Evolutionary conservation across 2,797 vertebrate species (phyloP).

Genomic region (Coilia nasus): DNA sequence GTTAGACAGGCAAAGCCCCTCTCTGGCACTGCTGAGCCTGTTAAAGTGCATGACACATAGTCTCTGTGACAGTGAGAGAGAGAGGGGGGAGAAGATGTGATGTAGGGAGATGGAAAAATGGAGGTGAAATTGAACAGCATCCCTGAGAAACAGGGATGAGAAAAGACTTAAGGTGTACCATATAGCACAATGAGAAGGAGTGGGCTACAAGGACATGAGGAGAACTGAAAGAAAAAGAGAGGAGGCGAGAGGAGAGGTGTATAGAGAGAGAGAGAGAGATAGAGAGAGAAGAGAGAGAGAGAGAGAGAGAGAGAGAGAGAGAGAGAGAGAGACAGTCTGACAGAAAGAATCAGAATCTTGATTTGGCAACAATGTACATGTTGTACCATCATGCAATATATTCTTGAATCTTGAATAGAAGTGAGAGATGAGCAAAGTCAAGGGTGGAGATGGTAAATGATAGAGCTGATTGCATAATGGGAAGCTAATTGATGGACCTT

Average conservation of each 20-base stretch:
- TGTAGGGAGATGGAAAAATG: background rate
- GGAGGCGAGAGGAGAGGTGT: background rate
- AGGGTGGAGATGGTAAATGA: constrained; percentile 14
- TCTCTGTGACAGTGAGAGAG: background rate
- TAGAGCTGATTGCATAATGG: background rate
- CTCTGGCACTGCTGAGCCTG: background rate
- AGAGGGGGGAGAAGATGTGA: background rate
- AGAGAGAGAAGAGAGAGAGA: constrained; percentile 47
- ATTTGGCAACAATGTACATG: background rate
- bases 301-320: constrained; percentile 10
- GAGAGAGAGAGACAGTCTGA: background rate
- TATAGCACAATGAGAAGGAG: background rate
- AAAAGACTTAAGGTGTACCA: background rate
- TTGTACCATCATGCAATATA: background rate
- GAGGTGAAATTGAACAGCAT: background rate
- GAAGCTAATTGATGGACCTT: background rate
- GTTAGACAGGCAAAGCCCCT: background rate
- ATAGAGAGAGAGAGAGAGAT: constrained; percentile 6
- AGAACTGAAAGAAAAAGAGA: background rate
- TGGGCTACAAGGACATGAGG: background rate
- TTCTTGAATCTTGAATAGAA: background rate
- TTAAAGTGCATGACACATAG: background rate
- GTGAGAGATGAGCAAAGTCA: background rate
- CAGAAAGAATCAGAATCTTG: constrained; percentile 40
- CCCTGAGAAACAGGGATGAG: background rate